These are phyloP conservation scores for Andrena praecox DNA, from an alignment of 2,888 invertebrate genomes.

Conservation along the genomic window DNA sequence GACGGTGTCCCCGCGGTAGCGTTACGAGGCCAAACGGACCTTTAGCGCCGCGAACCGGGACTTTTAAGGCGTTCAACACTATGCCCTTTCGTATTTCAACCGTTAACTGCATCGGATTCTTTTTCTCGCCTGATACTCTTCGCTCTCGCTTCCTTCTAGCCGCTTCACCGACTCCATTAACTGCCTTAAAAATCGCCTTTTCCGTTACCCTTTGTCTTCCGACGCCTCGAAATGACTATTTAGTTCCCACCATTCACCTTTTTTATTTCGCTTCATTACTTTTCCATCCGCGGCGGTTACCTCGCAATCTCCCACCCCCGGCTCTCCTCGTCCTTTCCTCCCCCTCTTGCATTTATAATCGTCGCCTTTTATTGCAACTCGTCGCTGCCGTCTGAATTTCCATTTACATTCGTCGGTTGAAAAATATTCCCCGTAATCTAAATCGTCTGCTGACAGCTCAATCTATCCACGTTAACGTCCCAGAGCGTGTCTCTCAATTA, in stretches of 20 bases:
- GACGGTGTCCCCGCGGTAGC: conserved; percentile 9
- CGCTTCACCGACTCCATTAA: conserved; percentile 63
- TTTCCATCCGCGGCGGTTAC: conserved; percentile 52
- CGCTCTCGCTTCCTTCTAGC: conserved; percentile 43
- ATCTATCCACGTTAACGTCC: neutral
- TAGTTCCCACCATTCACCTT: conserved; percentile 69
- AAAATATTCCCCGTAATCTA: conserved; percentile 7
- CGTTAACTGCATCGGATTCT: conserved; percentile 68
- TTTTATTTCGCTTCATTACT: conserved; percentile 67
- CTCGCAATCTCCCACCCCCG: conserved; percentile 29
- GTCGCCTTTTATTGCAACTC: neutral
- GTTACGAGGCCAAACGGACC: conserved; percentile 17
- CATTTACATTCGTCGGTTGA: conserved; percentile 11
- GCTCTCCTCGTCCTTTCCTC: neutral
- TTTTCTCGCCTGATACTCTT: conserved; percentile 43
- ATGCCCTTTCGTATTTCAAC: conserved; percentile 67
- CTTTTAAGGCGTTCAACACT: conserved; percentile 61
- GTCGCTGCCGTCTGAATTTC: conserved; percentile 1
- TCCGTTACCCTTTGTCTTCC: conserved; percentile 74
- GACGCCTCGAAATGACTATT: conserved; percentile 66
- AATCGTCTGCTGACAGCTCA: conserved; percentile 24
- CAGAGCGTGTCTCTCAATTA: too few species aligned
- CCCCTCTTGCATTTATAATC: conserved; percentile 15
- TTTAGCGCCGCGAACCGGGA: conserved; percentile 32
- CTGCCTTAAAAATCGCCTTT: conserved; percentile 65